Base-by-base conservation (phyloP, 1,140 invertebrate species). In the Brachionus manjavacas region DNA sequence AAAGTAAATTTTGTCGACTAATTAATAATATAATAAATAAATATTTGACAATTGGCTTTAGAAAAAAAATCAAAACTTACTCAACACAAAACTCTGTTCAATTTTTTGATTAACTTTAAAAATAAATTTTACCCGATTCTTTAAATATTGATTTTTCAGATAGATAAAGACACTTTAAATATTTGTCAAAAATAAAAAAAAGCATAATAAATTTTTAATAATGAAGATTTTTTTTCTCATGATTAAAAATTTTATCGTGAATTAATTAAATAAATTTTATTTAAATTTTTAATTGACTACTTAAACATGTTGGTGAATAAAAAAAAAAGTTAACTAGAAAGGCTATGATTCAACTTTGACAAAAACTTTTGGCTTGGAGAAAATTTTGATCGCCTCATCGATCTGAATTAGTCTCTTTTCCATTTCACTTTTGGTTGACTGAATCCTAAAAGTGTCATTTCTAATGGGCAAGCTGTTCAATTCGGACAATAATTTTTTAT, bases 371-470 rank as follows among this genome's bases (percentile, higher is more conserved):
- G 94, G 92, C 86, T 94, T 91, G 0, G 94, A 95, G 90, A 95
- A 96, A 46, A 95, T 92, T 90, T 94, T 94, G 70, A 96, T 95
- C 7, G 93, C 94, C 87, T 95, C 93, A 88, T 96, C 95, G 14
- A 96, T 90, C 88, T 94, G 93, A 70, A 92, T 91, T 0, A 96
- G 88, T 88, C 96, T 94, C 80, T 93, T 92, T 86, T 96, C 95
- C 25, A 96, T 91, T 86, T 95, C 93, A 86, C 93, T 93, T 89
- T 95, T 95, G 72, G 93, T 91, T 84, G 92, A 93, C 83, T 93
- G 92, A 85, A 95, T 92, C 85, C 93, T 90, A 60, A 95, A 88
- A 0, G 95, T 96, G 88, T 96, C 94, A 11, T 92, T 93, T 86
- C 93, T 92, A 84, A 96, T 93, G 0, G 95, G 95, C 89, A 96